Conservation (phyloP, 2,797 vertebrate species). For the Alca torda region DNA sequence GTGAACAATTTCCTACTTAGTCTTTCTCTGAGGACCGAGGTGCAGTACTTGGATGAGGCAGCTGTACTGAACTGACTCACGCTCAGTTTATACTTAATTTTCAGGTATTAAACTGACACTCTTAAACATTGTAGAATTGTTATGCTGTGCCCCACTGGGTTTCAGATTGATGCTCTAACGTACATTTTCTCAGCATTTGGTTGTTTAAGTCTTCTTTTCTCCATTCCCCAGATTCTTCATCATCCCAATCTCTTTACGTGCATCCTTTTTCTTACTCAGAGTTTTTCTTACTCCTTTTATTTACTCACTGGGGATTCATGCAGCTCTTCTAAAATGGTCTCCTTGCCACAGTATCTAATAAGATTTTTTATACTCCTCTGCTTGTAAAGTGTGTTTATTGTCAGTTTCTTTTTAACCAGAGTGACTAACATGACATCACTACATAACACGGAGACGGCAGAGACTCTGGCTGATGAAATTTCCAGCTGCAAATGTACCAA, state of each 20-base stretch:
- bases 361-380: not conserved
- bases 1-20: not conserved
- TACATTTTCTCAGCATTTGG: not conserved
- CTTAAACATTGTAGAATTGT: not conserved
- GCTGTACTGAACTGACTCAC: constrained; percentile 1
- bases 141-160: not conserved
- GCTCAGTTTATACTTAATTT: not conserved
- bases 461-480: not conserved
- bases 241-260: not conserved
- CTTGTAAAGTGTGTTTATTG: not conserved
- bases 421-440: not conserved
- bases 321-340: not conserved
- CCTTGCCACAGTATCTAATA: not conserved
- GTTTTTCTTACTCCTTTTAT: not conserved
- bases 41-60: not conserved
- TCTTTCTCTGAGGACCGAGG: not conserved
- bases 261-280: not conserved
- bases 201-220: not conserved
- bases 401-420: not conserved
- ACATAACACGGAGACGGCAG: not conserved
- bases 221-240: not conserved
- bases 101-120: not conserved
- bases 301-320: not conserved
- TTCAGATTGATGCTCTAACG: not conserved
- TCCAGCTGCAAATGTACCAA: not conserved